Evolutionary conservation across 2,888 invertebrate genomes (phyloP), one percentile per base, ranked within the genome.

Genomic region (Rhamnusium bicolor): DNA sequence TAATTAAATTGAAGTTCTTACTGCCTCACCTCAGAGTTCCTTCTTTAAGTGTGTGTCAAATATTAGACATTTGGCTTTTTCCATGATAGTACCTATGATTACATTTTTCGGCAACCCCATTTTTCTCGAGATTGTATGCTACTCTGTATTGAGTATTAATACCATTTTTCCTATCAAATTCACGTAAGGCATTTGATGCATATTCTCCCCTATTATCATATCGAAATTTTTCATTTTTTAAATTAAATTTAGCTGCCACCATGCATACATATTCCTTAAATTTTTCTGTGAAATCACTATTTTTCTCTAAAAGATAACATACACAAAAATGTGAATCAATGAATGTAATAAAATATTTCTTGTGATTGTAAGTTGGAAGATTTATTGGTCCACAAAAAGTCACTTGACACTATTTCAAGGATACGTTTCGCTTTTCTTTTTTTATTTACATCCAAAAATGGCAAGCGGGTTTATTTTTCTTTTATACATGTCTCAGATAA

Each of bases 401-500:
- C 24, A 24, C 24, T 24, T 24, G 24, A 24, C 24, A 24, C 24
- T 24, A 24, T 24, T 24, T 24, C 24, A 24, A 24, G 24, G 24
- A 24, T 24, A 24, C 24, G 24, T 24, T 24, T 24, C 6, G 6
- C 24, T 4, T 24, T 24, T 24, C 24, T 2, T 24, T 24, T 6
- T 24, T 24, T 6, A 2, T 24, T 24, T 4, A 6, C 24, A 24
- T 24, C 24, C 24, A 24, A 24, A 24, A 24, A 24, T 24, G 24
- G 24, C 24, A 24, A 24, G 24, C 24, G 3, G 24, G 24, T 24
- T 24, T 24, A 6, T 24, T 24, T 24, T 24, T 24, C 24, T 24
- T 29, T 29, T 2, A 29, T 6, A 73, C 79, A 81, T 7, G 78
- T 56, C 66, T 81, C 79, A 75, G 80, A 81, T 16, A 75, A 16